Conservation (phyloP, 2,797 vertebrate species). For the Rhabdophis nuchalis region DNA sequence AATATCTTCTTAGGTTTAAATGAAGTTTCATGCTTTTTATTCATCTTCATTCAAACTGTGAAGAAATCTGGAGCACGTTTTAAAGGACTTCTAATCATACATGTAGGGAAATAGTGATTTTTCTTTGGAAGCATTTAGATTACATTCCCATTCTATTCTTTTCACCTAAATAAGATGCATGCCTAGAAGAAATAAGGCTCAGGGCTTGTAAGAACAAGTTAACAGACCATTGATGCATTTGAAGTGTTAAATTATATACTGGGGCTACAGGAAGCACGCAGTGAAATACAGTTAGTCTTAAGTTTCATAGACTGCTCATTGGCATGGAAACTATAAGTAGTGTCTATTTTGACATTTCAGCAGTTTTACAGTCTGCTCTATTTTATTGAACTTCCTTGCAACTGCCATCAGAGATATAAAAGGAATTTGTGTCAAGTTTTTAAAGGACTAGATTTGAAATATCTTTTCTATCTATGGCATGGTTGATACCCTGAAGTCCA, state of each 20-base stretch:
- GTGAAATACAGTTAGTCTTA: neutral
- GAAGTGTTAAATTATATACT: neutral
- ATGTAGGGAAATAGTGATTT: neutral
- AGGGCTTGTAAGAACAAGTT: neutral
- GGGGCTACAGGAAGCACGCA: neutral
- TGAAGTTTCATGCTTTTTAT: neutral
- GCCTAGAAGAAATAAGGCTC: neutral
- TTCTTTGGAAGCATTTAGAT: conserved; percentile 20
- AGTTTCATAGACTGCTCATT: neutral
- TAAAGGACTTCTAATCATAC: neutral
- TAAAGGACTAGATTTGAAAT: neutral
- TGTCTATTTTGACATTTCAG: neutral
- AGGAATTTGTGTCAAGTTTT: neutral
- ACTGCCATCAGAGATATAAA: neutral
- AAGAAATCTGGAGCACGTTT: neutral
- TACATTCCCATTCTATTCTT: neutral
- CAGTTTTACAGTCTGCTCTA: neutral
- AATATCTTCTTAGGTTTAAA: neutral
- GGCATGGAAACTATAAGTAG: neutral
- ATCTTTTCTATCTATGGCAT: neutral
- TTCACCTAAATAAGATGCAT: neutral
- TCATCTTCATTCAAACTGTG: neutral
- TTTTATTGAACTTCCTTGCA: neutral
- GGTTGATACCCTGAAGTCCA: neutral
- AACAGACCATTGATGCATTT: neutral